Base-by-base conservation (phyloP, 2,888 invertebrate genomes). In the Crepidodera aurea region DNA sequence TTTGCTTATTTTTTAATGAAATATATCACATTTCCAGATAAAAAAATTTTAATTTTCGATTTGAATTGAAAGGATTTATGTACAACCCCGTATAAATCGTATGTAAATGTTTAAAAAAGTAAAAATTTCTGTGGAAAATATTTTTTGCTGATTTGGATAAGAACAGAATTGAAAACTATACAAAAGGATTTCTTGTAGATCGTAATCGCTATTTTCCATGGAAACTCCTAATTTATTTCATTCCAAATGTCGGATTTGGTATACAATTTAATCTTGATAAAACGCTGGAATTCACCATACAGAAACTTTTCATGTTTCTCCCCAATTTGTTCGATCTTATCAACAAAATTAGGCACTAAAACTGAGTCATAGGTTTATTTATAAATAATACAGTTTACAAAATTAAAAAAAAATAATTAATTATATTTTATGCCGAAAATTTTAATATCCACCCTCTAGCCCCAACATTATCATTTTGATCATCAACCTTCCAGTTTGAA, bases 211-310 rank as follows among this genome's bases (percentile, higher is more conserved):
- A 37, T 13, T 51, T 39, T 39, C 51, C 51, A 51, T 51, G 51
- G 39, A 39, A 51, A 51, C 51, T 39, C 51, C 51, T 19, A 51
- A 51, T 51, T 51, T 51, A 51, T 51, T 39, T 51, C 51, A 22
- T 51, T 51, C 39, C 10, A 15, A 51, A 51, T 51, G 39, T 18
- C 51, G 39, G 39, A 39, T 51, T 51, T 39, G 13, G 51, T 51
- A 51, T 51, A 51, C 13, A 39, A 39, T 51, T 51, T 39, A 39
- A 39, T 51, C 51, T 10, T 51, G 51, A 51, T 51, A 39, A 51
- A 22, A 13, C 39, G 22, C 13, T 19, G 22, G 39, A 37, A 51
- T 39, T 39, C 25, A 51, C 37, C 51, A 22, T 39, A 39, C 39
- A 22, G 25, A 51, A 51, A 39, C 37, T 22, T 51, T 48, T 25